Conservation (phyloP, 2,888 invertebrate species). For the Drosophila sordidula region DNA sequence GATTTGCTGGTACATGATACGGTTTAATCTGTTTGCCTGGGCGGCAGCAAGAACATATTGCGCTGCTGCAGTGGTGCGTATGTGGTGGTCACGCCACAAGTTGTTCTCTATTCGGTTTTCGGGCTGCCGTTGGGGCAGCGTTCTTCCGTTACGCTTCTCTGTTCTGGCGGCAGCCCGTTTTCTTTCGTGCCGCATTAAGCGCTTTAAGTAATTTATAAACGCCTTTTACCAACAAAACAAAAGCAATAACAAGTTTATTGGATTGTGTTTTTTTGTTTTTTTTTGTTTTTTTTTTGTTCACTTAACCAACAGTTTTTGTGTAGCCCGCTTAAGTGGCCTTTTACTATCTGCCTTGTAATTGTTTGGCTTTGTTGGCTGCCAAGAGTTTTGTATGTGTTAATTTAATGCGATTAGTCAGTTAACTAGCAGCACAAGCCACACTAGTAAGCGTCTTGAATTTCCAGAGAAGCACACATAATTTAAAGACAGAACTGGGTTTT, state of each 20-base stretch:
- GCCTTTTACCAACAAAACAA: slow-evolving; percentile 57
- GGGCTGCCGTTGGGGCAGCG: slow-evolving; percentile 31
- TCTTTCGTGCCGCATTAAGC: slow-evolving; percentile 65
- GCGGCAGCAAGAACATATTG: slow-evolving; percentile 57
- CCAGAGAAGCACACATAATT: neutral
- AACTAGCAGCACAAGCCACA: slow-evolving; percentile 23
- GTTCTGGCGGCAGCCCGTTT: slow-evolving; percentile 16
- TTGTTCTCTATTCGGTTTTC: slow-evolving; percentile 37
- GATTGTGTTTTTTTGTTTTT: slow-evolving; percentile 57
- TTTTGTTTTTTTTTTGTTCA: slow-evolving; percentile 20
- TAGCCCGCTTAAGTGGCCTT: slow-evolving; percentile 20
- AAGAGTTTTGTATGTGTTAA: slow-evolving; percentile 58
- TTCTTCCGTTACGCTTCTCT: slow-evolving; percentile 21
- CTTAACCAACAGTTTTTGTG: slow-evolving; percentile 35
- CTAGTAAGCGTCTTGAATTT: neutral
- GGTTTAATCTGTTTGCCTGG: slow-evolving; percentile 66
- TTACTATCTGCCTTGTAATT: slow-evolving; percentile 38
- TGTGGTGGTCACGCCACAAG: slow-evolving; percentile 69
- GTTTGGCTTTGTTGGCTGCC: slow-evolving; percentile 44
- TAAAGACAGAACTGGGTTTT: no score
- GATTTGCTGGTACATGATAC: slow-evolving; percentile 80
- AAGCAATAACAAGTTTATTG: slow-evolving; percentile 75
- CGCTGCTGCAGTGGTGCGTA: slow-evolving; percentile 43
- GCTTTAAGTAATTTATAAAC: slow-evolving; percentile 79
- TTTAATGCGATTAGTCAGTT: slow-evolving; percentile 70